Conservation (phyloP, 37 sponge, comb jelly and placozoan genomes). For the Tethya wilhelma region DNA sequence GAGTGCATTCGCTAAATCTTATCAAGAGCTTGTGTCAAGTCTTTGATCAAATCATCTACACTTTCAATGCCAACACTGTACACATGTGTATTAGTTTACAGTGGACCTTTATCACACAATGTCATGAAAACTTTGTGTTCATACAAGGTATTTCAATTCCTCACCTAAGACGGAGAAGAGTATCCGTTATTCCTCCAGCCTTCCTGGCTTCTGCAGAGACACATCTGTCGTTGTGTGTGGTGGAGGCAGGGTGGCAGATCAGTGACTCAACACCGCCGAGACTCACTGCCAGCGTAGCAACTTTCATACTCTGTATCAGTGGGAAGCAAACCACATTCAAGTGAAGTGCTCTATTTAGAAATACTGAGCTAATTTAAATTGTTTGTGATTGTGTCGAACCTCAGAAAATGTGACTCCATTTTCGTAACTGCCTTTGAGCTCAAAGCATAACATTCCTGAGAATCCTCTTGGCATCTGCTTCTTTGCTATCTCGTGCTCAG, state of each 20-base stretch:
- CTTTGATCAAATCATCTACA: constrained; percentile 59
- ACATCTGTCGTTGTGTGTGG: constrained; percentile 41
- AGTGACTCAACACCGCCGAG: constrained; percentile 75
- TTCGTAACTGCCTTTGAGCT: constrained; percentile 46
- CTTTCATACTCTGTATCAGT: constrained; percentile 39
- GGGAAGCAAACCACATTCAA: not conserved
- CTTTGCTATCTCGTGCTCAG: constrained; percentile 74
- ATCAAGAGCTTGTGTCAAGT: constrained; percentile 66
- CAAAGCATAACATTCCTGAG: constrained; percentile 78
- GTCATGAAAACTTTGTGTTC: not conserved
- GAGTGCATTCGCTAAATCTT: too few relatives aligned
- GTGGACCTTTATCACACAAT: too few relatives aligned
- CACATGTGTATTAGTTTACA: not conserved
- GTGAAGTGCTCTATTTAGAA: too few relatives aligned
- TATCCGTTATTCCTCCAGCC: constrained; percentile 51
- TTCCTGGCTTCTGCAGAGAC: constrained; percentile 34
- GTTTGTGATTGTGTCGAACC: too few relatives aligned
- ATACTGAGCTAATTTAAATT: too few relatives aligned
- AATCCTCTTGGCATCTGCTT: constrained; percentile 54
- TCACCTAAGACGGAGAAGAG: constrained; percentile 57
- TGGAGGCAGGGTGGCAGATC: constrained; percentile 65
- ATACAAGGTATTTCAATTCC: not conserved
- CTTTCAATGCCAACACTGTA: constrained; percentile 69
- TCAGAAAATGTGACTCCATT: constrained; percentile 43
- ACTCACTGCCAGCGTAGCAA: constrained; percentile 65